Conservation (phyloP, 2,888 invertebrate genomes). For the Acanthococcus lagerstroemiae region DNA sequence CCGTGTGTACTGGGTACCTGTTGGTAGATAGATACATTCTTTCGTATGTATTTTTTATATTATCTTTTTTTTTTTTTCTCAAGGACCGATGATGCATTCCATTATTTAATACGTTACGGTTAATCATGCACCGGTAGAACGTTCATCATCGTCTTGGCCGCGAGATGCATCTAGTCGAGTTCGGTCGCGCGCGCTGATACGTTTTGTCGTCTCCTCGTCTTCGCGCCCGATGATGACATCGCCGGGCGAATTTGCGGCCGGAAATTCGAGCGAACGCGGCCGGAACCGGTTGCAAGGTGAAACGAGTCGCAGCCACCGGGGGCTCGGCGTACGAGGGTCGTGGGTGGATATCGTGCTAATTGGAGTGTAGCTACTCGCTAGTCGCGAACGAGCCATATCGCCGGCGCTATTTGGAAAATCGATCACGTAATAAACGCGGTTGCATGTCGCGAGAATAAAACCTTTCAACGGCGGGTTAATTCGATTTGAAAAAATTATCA, state of each 20-base stretch:
- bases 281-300: not conserved
- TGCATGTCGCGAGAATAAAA: slow-evolving; percentile 5
- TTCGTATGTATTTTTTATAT: not conserved
- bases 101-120: slow-evolving; percentile 24
- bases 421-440: slow-evolving; percentile 10
- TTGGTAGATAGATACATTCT: too few species aligned
- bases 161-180: not conserved
- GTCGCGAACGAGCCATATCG: not conserved
- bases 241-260: not conserved
- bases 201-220: slow-evolving; percentile 1
- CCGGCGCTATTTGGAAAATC: slow-evolving; percentile 13
- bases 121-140: slow-evolving; percentile 15
- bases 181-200: not conserved
- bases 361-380: not conserved
- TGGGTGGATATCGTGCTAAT: slow-evolving; percentile 7
- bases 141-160: not conserved
- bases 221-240: not conserved
- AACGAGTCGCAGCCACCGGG: too few species aligned
- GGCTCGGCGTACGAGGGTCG: too few species aligned
- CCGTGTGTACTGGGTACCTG: not conserved
- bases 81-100: slow-evolving; percentile 20
- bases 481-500: not conserved
- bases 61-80: not conserved
- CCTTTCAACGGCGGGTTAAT: slow-evolving; percentile 9
- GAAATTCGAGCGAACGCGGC: not conserved